Percentiles rank a stretch among this genome's conserved stretches.
Conservation (phyloP, 2,888 invertebrate genomes). For the Doris montereyensis region DNA sequence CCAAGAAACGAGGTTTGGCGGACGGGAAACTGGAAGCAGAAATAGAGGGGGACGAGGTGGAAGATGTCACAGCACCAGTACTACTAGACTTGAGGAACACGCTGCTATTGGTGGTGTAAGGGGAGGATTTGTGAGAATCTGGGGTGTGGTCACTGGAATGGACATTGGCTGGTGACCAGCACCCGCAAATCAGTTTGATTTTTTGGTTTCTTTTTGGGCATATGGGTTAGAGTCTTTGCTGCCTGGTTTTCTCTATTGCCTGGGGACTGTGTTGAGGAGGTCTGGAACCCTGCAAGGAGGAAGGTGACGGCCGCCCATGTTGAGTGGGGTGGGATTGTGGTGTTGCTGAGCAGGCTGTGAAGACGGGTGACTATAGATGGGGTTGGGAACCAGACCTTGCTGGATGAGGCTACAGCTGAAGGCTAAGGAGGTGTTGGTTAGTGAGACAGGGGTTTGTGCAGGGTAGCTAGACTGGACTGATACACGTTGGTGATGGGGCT, state of each 20-base stretch:
- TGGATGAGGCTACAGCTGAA: constrained; percentile 69
- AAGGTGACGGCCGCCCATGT: neutral
- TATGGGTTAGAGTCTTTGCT: constrained; percentile 44
- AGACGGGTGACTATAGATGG: constrained; percentile 74
- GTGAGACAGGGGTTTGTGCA: constrained; percentile 61
- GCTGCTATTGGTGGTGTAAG: constrained; percentile 56
- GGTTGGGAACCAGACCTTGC: constrained; percentile 73
- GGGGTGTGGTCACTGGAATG: constrained; percentile 64
- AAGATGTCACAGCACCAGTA: constrained; percentile 67
- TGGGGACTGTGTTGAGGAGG: constrained; percentile 35
- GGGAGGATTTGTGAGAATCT: constrained; percentile 63
- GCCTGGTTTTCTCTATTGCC: constrained; percentile 57
- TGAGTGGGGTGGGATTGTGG: constrained; percentile 37
- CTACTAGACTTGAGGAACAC: constrained; percentile 45
- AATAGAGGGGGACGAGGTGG: constrained; percentile 69
- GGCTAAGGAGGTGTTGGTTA: constrained; percentile 56
- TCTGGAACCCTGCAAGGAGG: constrained; percentile 17
- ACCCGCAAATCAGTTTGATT: constrained; percentile 44
- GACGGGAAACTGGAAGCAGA: constrained; percentile 76
- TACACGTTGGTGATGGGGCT: constrained; percentile 37
- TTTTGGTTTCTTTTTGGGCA: constrained; percentile 44
- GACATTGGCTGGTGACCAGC: constrained; percentile 41
- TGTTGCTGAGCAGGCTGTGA: constrained; percentile 44
- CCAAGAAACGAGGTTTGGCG: constrained; percentile 59
- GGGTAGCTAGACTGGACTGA: constrained; percentile 41